Conservation (phyloP, 1,140 invertebrate species). For the Archivesica marissinica region DNA sequence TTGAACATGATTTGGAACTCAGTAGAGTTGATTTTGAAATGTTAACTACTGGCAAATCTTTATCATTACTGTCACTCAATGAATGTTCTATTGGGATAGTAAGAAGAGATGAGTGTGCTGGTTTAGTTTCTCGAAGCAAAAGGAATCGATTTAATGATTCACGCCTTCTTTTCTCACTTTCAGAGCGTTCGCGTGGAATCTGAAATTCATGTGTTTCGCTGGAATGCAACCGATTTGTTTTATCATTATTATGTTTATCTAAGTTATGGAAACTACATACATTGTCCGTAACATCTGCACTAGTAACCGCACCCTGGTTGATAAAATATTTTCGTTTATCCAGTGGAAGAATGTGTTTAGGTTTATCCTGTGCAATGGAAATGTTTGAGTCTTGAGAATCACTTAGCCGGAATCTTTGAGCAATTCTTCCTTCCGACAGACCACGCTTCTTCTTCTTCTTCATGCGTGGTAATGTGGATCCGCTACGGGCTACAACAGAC, state of each 20-base stretch:
- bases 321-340: constrained; percentile 64
- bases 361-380: neutral
- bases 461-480: constrained; percentile 6
- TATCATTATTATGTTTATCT: neutral
- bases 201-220: neutral
- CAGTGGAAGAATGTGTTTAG: constrained; percentile 46
- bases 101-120: neutral
- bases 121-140: constrained; percentile 26
- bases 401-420: neutral
- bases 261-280: neutral
- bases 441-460: constrained; percentile 34
- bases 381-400: constrained; percentile 2
- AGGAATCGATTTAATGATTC: constrained; percentile 43
- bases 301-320: neutral
- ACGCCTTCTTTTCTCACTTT: constrained; percentile 8
- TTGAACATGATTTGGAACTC: neutral
- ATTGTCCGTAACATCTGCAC: too few species aligned
- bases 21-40: neutral
- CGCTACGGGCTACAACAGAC: neutral
- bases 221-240: constrained; percentile 5
- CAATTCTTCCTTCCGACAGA: constrained; percentile 11
- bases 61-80: neutral
- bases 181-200: neutral
- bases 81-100: neutral
- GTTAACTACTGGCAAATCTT: neutral